These are phyloP conservation scores for Ophthalmolycus amberensis DNA, from an alignment of 2,113 vertebrate genomes.

Conservation along the genomic window DNA sequence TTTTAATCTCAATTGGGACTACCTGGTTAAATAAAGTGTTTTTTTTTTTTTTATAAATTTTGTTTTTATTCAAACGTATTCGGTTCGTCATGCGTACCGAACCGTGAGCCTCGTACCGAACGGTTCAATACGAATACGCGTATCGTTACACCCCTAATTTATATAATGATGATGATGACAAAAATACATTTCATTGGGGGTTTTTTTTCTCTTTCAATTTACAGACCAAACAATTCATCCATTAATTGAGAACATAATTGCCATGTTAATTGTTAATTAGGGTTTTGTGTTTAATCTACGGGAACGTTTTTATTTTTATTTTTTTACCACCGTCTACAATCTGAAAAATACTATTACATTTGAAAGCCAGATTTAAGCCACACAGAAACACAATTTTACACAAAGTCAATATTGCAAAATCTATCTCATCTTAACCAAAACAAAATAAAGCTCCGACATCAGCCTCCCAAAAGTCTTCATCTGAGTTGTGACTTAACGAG, in stretches of 20 bases:
- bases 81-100: no score
- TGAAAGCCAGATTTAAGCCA: neutral
- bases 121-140: no score
- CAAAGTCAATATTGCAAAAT: neutral
- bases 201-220: neutral
- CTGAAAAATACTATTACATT: no score
- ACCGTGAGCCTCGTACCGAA: no score
- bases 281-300: neutral
- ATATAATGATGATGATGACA: neutral
- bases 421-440: neutral
- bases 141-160: no score
- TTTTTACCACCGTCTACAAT: neutral
- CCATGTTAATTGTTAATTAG: neutral
- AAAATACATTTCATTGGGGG: neutral
- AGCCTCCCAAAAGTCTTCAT: neutral
- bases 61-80: no score
- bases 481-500: neutral
- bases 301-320: neutral
- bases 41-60: no score
- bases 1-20: no score
- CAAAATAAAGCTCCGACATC: neutral
- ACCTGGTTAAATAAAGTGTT: no score
- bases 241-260: neutral
- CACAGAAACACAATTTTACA: no score
- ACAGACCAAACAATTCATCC: neutral